These are phyloP conservation scores for Phymanthus crucifer DNA, from an alignment of 92 coral and sea anemone genomes.

Conservation along the genomic window DNA sequence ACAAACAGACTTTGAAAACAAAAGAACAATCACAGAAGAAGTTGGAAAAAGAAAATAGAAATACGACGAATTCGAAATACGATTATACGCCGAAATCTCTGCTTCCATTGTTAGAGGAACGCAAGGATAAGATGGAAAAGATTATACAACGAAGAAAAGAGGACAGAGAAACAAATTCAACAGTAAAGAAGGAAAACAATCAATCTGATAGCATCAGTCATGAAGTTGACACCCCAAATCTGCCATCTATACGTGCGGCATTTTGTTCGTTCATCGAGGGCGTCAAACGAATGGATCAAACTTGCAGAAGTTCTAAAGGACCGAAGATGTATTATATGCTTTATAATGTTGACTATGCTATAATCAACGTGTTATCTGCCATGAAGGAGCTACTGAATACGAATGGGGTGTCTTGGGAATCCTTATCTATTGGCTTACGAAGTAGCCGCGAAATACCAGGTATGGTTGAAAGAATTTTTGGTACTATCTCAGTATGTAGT, in stretches of 20 bases:
- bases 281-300: slow-evolving; percentile 1
- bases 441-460: neutral
- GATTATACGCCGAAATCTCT: neutral
- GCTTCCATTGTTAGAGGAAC: neutral
- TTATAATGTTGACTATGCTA: neutral
- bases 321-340: neutral
- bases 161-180: neutral
- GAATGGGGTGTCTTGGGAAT: neutral
- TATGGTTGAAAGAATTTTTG: neutral
- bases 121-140: neutral
- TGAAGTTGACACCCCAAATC: neutral
- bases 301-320: neutral
- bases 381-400: neutral
- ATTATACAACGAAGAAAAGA: neutral
- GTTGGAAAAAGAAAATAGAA: neutral
- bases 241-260: neutral
- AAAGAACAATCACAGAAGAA: neutral
- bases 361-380: neutral
- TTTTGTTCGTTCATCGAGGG: neutral
- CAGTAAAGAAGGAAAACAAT: neutral
- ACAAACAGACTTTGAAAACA: neutral
- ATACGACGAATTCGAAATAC: neutral
- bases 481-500: neutral
- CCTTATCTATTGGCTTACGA: neutral
- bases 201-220: neutral